phyloP scores from a whole-genome alignment of 2,797 vertebrate genomes.

The Sardinella longiceps region DNA sequence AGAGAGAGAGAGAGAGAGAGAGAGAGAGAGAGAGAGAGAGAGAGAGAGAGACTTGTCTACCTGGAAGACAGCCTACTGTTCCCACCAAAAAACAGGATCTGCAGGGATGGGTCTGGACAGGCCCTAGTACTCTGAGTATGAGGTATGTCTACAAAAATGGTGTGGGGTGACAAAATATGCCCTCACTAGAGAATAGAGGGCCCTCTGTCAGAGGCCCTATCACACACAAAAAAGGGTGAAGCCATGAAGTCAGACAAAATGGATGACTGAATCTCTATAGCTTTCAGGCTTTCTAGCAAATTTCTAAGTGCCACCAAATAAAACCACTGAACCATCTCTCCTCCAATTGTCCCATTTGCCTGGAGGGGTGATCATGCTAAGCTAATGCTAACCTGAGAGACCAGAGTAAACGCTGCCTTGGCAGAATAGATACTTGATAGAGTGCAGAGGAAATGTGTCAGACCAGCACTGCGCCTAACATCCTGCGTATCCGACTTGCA shows the following conservation, averaged over 20 bases:
- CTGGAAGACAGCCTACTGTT: constrained; percentile 10
- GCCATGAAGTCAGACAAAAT: background rate
- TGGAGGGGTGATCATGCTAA: background rate
- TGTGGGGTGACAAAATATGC: background rate
- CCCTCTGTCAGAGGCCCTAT: background rate
- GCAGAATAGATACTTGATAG: background rate
- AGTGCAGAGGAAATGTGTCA: background rate
- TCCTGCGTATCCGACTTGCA: background rate
- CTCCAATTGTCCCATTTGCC: background rate
- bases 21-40: no score
- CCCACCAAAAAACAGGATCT: constrained; percentile 12
- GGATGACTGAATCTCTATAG: background rate
- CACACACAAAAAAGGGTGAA: constrained; percentile 13
- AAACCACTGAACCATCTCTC: background rate
- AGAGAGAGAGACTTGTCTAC: background rate
- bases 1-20: background rate
- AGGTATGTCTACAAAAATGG: constrained; percentile 5
- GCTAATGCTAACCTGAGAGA: background rate
- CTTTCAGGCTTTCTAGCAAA: background rate
- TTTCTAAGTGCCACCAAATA: background rate
- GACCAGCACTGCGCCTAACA: background rate
- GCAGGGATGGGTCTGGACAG: constrained; percentile 31
- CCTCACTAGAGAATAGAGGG: background rate
- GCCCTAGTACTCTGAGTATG: background rate
- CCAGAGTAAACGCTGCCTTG: background rate